Percentiles rank a stretch among this genome's conserved stretches.
Evolutionary conservation across 92 coral and sea anemone species (phyloP).

Genomic region (Bergia sp.): DNA sequence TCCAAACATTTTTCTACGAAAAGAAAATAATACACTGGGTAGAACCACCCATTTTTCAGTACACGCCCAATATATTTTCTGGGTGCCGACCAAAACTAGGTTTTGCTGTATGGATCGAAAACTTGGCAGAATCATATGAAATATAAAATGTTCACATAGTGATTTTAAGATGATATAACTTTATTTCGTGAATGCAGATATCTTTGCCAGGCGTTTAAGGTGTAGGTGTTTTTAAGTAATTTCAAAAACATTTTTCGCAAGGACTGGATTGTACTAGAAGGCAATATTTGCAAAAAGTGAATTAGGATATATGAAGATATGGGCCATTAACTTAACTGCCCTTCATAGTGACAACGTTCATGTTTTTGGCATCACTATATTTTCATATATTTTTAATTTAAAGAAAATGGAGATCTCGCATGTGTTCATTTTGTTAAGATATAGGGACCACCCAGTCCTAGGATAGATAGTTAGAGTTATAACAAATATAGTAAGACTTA

Average conservation of each 20-base stretch:
- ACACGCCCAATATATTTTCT: neutral
- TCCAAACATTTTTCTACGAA: neutral
- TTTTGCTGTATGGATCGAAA: neutral
- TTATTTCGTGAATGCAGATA: too few species aligned
- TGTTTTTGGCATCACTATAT: neutral
- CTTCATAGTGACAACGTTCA: too few species aligned
- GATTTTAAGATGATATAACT: neutral
- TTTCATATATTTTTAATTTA: too few species aligned
- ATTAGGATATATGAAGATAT: too few species aligned
- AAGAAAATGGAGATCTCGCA: neutral
- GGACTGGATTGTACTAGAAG: too few species aligned
- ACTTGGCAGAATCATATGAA: neutral
- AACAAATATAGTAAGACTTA: neutral
- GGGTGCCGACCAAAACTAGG: neutral
- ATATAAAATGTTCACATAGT: neutral
- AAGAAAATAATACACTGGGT: neutral
- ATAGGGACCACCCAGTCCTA: neutral
- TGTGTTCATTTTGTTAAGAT: neutral
- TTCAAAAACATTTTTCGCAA: too few species aligned
- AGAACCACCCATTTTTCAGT: neutral
- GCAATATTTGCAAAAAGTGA: too few species aligned
- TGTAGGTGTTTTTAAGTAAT: too few species aligned
- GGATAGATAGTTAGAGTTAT: neutral
- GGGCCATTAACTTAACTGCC: too few species aligned
- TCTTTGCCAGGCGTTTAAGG: too few species aligned